Conservation (phyloP, 53 echinoderm and acorn worm genomes). For the Pentamera pediparva region DNA sequence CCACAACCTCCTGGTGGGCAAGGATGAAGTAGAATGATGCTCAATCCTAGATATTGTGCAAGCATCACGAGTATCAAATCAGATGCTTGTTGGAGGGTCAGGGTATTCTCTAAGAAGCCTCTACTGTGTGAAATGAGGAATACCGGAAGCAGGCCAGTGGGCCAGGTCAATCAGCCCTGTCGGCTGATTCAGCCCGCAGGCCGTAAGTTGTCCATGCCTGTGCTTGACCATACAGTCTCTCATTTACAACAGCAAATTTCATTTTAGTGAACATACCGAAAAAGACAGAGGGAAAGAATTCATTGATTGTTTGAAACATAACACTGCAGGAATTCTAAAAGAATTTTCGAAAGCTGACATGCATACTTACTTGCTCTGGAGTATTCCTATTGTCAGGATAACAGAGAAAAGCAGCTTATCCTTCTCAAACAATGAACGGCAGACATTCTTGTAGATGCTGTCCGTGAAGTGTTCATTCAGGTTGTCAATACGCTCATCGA, state of each 20-base stretch:
- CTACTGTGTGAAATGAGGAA: too few species aligned
- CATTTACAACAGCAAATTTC: neutral
- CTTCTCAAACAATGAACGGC: constrained; percentile 96
- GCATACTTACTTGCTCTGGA: constrained; percentile 57
- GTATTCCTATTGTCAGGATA: constrained; percentile 83
- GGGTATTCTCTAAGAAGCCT: too few species aligned
- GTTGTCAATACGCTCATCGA: constrained; percentile 89
- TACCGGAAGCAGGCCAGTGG: too few species aligned
- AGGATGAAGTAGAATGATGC: too few species aligned
- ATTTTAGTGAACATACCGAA: neutral
- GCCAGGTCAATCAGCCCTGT: too few species aligned
- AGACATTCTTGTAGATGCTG: constrained; percentile 95
- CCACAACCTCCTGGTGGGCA: too few species aligned
- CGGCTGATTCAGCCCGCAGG: too few species aligned
- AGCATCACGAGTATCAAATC: too few species aligned
- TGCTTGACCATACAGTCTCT: neutral
- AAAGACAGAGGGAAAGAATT: neutral
- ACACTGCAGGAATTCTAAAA: neutral
- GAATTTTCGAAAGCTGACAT: neutral
- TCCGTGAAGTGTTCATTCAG: constrained; percentile 97
- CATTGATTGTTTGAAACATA: neutral
- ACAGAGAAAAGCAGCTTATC: constrained; percentile 95
- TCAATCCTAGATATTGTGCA: too few species aligned
- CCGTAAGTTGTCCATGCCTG: too few species aligned
- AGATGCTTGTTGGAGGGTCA: too few species aligned